These are phyloP conservation scores for Heterochromis multidens DNA, from an alignment of 2,113 vertebrate species.

Conservation along the genomic window DNA sequence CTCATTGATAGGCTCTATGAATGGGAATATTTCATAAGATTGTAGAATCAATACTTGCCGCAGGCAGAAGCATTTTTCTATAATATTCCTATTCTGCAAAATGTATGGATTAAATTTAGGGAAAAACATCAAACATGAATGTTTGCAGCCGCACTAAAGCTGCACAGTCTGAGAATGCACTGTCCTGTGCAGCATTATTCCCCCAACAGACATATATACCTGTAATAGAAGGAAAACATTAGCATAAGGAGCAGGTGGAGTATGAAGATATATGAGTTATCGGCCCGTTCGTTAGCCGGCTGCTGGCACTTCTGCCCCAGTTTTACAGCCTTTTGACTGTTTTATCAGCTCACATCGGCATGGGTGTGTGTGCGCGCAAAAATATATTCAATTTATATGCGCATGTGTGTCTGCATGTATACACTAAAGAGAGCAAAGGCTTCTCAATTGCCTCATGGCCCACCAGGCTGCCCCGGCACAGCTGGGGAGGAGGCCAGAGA, in stretches of 20 bases:
- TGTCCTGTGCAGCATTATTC: neutral
- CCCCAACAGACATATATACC: neutral
- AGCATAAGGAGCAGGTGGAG: conserved; percentile 32
- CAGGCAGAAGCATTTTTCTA: neutral
- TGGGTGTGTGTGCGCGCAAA: neutral
- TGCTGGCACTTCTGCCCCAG: conserved; percentile 1
- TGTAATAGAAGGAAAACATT: conserved; percentile 11
- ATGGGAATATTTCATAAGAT: neutral
- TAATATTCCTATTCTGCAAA: neutral
- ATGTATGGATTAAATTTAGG: conserved; percentile 11
- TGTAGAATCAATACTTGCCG: conserved; percentile 10
- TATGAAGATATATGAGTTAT: conserved; percentile 34
- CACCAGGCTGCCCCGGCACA: conserved; percentile 38
- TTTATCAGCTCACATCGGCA: conserved; percentile 13
- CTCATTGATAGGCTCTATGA: neutral
- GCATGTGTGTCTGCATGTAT: conserved; percentile 1
- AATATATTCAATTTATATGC: neutral
- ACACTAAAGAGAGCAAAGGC: conserved; percentile 14
- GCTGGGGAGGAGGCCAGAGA: conserved; percentile 51
- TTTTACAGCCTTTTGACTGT: conserved; percentile 33
- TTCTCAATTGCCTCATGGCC: conserved; percentile 34
- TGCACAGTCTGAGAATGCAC: neutral
- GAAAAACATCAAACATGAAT: neutral
- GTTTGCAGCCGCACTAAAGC: neutral
- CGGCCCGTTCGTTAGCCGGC: neutral